Conservation (phyloP, 2,113 vertebrate genomes). For the Rhynchomys soricoides region DNA sequence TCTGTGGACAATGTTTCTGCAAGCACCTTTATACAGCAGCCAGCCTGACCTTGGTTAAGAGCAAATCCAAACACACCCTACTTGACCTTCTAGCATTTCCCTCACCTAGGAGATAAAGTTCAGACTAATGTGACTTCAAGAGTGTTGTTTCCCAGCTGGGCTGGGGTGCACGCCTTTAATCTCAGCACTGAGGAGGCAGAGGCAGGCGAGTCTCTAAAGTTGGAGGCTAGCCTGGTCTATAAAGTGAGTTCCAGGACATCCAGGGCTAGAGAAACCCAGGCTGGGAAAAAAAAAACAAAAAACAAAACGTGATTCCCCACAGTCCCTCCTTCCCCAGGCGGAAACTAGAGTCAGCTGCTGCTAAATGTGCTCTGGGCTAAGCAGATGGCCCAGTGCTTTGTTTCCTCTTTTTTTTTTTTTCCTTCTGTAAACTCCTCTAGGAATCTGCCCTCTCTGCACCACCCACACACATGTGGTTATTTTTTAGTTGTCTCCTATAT, state of each 20-base stretch:
- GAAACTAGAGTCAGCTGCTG: not conserved
- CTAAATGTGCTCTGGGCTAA: not conserved
- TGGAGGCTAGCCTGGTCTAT: not conserved
- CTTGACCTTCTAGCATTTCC: not conserved
- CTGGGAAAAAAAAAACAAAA: too few species aligned
- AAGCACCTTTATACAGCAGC: not conserved
- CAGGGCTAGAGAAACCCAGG: not conserved
- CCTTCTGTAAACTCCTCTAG: not conserved
- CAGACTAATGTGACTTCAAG: not conserved
- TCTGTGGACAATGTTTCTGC: not conserved
- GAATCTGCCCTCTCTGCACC: not conserved
- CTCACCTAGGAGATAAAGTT: not conserved
- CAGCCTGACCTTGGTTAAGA: not conserved
- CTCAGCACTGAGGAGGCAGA: not conserved
- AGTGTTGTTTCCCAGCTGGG: not conserved
- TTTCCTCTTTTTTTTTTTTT: not conserved
- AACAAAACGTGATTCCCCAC: not conserved
- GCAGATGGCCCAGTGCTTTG: not conserved
- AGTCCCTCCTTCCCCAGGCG: accelerated
- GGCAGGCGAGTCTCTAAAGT: not conserved
- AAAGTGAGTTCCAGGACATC: not conserved
- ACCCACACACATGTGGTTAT: not conserved
- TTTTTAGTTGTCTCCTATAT: not conserved
- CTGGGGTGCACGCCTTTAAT: not conserved
- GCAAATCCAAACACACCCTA: not conserved